Base-by-base conservation (phyloP, 2,888 invertebrate genomes). In the Megamerina dolium region DNA sequence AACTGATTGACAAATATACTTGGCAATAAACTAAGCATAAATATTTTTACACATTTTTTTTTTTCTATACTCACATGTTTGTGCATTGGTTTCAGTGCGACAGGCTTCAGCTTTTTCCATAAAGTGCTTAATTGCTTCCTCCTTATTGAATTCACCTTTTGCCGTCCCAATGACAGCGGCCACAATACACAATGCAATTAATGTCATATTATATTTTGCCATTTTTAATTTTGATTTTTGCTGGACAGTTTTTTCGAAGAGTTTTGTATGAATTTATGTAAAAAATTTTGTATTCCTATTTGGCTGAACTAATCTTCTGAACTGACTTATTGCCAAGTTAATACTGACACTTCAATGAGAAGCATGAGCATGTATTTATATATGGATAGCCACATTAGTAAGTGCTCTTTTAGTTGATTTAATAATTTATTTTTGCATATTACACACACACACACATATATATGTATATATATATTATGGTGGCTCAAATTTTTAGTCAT, bases 51-150 rank as follows among this genome's bases (percentile, higher is more conserved):
- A 33, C n/a, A 27, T 26, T 12, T 18, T 26, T 14, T 17, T 29
- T 33, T 35, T 21, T 20, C 13, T 18, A 18, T 12, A 43, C 46
- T 48, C 41, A 62, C 60, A 53, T 35, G 61, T 57, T 5, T 45
- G 52, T 16, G 68, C 70, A 3, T 66, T 63, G 4, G 57, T 53
- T 45, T 65, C 57, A 2, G 31, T 46, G 29, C 60, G 53, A 45
- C 70, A 72, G 6, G 41, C 30, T 9, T 58, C 56, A 5, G 56
- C 54, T 16, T 37, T 23, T 12, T 40, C 37, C 46, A 55, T 39
- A n/a, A 61, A 55, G 16, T 52, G 49, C 27, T 54, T 55, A 5
- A 59, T 12, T 10, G 57, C 54, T 33, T 54, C 59, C 27, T 59
- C 54, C 13, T 57, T 53, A 20, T 56, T 57, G 16, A 58, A 51